Conservation (phyloP, 2,797 vertebrate species). For the Sebastes nivosus region DNA sequence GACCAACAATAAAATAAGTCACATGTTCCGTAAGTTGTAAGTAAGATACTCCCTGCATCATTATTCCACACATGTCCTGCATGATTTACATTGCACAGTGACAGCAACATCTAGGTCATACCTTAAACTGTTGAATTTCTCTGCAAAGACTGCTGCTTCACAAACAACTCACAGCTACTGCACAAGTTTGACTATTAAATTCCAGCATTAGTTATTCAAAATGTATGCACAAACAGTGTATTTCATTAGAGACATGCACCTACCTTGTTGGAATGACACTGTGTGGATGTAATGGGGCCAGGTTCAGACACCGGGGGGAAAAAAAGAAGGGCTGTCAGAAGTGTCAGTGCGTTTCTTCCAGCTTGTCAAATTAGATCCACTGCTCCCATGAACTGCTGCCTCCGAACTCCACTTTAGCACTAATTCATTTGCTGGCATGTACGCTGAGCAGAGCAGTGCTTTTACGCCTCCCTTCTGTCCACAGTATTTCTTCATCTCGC, state of each 20-base stretch:
- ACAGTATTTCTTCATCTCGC: constrained; percentile 64
- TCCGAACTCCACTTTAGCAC: constrained; percentile 20
- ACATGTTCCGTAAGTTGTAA: not conserved
- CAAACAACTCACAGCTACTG: not conserved
- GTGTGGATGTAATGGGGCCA: constrained; percentile 8
- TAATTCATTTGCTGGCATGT: constrained; percentile 65
- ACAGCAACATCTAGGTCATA: not conserved
- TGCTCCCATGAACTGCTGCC: constrained; percentile 45
- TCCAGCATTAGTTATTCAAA: not conserved
- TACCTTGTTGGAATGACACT: constrained; percentile 58
- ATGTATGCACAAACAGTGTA: not conserved
- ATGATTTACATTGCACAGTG: not conserved
- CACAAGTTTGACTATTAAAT: not conserved
- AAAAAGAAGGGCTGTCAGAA: not conserved
- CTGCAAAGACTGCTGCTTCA: not conserved
- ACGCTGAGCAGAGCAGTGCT: constrained; percentile 54
- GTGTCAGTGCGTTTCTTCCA: constrained; percentile 4
- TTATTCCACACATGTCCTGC: not conserved
- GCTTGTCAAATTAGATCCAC: constrained; percentile 35
- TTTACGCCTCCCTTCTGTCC: constrained; percentile 75
- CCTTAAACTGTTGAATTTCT: not conserved
- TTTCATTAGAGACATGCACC: constrained; percentile 15
- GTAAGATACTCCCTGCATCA: not conserved
- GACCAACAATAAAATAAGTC: not conserved
- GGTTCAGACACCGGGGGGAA: not conserved